A percentile compares a stretch with the other conserved stretches of the same genome.
These are phyloP conservation scores for Umimayanthus kanabou DNA, from an alignment of 92 coral and sea anemone species.

Conservation along the genomic window DNA sequence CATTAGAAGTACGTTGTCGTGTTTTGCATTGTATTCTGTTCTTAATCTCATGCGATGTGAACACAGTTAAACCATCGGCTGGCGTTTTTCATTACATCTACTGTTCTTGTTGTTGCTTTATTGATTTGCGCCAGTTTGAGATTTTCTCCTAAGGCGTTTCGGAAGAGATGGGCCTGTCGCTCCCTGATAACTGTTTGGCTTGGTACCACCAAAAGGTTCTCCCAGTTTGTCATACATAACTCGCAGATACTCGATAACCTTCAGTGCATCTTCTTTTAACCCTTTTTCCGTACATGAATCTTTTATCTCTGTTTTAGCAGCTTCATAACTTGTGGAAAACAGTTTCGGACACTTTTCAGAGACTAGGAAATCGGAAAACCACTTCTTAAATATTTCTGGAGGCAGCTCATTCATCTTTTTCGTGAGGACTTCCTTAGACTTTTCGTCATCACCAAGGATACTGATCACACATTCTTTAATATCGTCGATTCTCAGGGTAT, in stretches of 20 bases:
- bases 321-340: not conserved
- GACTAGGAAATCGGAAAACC: not conserved
- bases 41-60: too few relatives aligned
- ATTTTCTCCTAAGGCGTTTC: too few relatives aligned
- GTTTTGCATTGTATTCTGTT: too few relatives aligned
- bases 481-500: not conserved
- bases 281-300: not conserved
- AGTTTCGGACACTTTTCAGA: not conserved
- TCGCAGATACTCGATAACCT: not conserved
- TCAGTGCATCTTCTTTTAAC: not conserved
- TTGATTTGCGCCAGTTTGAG: too few relatives aligned
- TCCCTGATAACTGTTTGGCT: not conserved
- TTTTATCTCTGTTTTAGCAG: not conserved
- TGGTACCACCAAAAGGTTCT: conserved; percentile 2
- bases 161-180: too few relatives aligned
- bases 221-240: not conserved
- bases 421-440: not conserved
- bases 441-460: not conserved
- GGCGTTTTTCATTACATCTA: too few relatives aligned
- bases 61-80: too few relatives aligned
- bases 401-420: not conserved
- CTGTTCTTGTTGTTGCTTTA: too few relatives aligned
- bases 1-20: too few relatives aligned
- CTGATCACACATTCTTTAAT: not conserved
- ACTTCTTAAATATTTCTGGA: not conserved